Base-by-base conservation (phyloP, 2,113 vertebrate species). In the Beaufortia kweichowensis region DNA sequence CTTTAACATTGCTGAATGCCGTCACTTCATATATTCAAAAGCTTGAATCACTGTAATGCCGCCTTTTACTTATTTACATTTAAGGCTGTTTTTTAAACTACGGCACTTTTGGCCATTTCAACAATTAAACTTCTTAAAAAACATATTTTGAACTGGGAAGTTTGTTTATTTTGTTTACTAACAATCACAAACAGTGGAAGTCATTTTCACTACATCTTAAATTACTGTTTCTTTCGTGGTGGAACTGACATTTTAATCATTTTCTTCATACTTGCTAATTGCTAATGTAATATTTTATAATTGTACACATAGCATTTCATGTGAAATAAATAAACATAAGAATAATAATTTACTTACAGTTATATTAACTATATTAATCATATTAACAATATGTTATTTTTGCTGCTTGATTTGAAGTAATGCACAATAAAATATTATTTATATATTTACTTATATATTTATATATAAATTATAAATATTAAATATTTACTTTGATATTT, bases 1-100 rank as follows among this genome's bases (percentile, higher is more conserved):
- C 86, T 75, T 80, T 80, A 84, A 72, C 80, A 69, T 66, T 67
- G 80, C 79, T 68, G 74, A 79, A 46, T 76, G 80, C 72, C 77
- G 72, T 57, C 74, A 63, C 29, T 43, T 35, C 57, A n/a, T 39
- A 46, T 81, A 43, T 21, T 26, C 10, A 65, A 66, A 26, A 77
- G 63, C 19, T 70, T 17, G 46, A 28, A 73, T 73, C 56, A 60
- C 9, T 61, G 55, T 11, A 61, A 29, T 21, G 1, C 50, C 0
- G 8, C 53, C 33, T 24, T 69, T 23, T 19, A 14, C 28, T 23
- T 17, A 69, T 55, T 55, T 46, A 10, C 12, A 33, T 71, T 71
- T 41, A 24, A 71, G 4, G 33, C 6, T 59, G 7, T 26, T 59
- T 26, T 33, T 71, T 41, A 6, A n/a, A 41, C 14, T 39, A 23